Base-by-base conservation (phyloP, 1,140 invertebrate species). In the Hypsibius dujardini region DNA sequence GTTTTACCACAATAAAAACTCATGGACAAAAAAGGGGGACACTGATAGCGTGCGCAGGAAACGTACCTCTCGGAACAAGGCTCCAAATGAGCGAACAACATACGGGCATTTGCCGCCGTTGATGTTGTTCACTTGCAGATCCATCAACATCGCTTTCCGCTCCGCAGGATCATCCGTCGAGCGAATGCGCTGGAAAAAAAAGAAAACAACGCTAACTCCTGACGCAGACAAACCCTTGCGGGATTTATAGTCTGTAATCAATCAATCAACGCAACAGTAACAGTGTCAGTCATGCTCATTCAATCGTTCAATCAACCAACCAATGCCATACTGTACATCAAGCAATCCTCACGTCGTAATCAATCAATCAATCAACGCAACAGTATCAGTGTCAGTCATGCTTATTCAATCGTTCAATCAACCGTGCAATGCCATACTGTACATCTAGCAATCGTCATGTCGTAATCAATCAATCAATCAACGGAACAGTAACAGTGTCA, bases 61-160 rank as follows among this genome's bases (percentile, higher is more conserved):
- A 46, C 70, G 71, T 80, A 89, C 90, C 82, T 97, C 94, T 81
- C 94, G 90, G 79, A 97, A 98, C 62, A 98, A 84, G 72, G 95
- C 95, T 73, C 95, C 95, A 83, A 94, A 97, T 82, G 96, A 97
- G 81, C 92, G 89, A 71, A 97, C 94, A 76, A 96, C 96, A 79
- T 88, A 95, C 56, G 86, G 87, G 81, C 95, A 98, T 74, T 92
- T 91, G 77, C 91, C 92, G 74, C 90, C 92, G 78, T 92, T 90
- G 91, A 96, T 96, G 12, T 67, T 67, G 0, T 93, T 92, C 70
- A 97, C 90, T 81, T 97, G 92, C 74, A 97, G 83, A 80, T 98
- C 95, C 90, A 96, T 96, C 72, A 97, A 45, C 62, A 67, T 83
- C 77, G 92, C 85, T 76, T 95, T 95, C 79, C 95, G 90, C 80